Percentiles rank a stretch among this genome's conserved stretches.
Evolutionary conservation across 2,888 invertebrate species (phyloP).

Genomic region (Tenodera sinensis): DNA sequence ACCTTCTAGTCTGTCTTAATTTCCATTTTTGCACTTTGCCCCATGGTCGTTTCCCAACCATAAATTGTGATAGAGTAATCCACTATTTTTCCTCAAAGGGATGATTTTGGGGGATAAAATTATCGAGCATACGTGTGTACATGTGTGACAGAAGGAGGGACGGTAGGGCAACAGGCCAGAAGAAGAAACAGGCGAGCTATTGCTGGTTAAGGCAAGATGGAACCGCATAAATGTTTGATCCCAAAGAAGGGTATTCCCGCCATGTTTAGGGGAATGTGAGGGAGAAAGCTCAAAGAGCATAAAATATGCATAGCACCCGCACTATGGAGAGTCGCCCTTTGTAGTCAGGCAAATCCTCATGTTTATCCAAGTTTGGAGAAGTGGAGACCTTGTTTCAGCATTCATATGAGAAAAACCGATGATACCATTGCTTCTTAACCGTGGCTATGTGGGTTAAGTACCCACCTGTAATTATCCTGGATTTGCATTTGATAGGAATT

Average conservation of each 20-base stretch:
- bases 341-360: background rate
- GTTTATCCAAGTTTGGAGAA: background rate
- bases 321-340: background rate
- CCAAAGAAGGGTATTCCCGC: background rate
- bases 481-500: too few species aligned
- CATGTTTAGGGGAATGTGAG: background rate
- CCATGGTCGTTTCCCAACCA: background rate
- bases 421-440: background rate
- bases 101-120: conserved; percentile 11
- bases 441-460: too few species aligned
- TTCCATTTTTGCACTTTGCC: background rate
- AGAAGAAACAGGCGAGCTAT: background rate
- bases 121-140: conserved; percentile 12
- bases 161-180: background rate
- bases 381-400: background rate
- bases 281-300: conserved; percentile 7
- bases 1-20: background rate
- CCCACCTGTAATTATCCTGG: too few species aligned
- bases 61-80: background rate
- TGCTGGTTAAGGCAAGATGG: background rate
- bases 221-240: conserved; percentile 14
- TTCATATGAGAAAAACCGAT: background rate
- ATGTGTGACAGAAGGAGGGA: background rate
- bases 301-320: conserved; percentile 3
- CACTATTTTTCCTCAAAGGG: conserved; percentile 5